Conservation (phyloP, 2,888 invertebrate genomes). For the Megaustenia siamemsis region DNA sequence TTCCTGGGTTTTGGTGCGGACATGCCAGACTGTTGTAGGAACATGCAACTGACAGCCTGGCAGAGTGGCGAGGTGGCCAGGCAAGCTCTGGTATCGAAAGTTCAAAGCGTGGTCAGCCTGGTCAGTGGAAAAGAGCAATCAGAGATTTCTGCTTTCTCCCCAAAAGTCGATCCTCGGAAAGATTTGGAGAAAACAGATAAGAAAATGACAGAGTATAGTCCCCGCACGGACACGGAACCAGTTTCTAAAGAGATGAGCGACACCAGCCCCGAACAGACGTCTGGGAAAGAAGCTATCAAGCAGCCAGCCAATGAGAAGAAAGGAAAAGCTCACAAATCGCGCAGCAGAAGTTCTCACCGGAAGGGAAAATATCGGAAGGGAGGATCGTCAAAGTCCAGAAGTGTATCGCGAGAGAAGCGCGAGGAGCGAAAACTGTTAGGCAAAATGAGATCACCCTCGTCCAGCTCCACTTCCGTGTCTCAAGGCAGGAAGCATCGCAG, state of each 20-base stretch:
- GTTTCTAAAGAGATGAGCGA: background rate
- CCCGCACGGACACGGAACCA: background rate
- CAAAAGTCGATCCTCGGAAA: background rate
- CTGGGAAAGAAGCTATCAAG: background rate
- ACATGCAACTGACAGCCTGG: background rate
- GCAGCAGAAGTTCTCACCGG: background rate
- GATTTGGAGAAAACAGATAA: background rate
- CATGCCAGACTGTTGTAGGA: slow-evolving; percentile 14
- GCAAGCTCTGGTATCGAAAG: background rate
- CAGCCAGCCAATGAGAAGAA: background rate
- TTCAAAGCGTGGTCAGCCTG: slow-evolving; percentile 2
- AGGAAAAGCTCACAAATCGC: background rate
- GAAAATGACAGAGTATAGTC: background rate
- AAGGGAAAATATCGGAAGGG: background rate
- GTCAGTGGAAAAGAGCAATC: background rate
- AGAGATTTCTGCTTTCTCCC: no score
- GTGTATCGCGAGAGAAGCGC: slow-evolving; percentile 5
- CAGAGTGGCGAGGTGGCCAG: background rate
- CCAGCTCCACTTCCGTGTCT: slow-evolving; percentile 7
- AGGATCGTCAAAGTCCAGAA: slow-evolving; percentile 16
- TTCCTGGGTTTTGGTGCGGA: slow-evolving; percentile 25
- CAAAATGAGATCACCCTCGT: background rate
- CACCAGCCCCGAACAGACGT: background rate
- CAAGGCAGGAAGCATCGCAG: background rate
- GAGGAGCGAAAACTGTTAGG: background rate